phyloP scores from a whole-genome alignment of 2,797 vertebrate species.

The Helicolenus hilgendorfi region DNA sequence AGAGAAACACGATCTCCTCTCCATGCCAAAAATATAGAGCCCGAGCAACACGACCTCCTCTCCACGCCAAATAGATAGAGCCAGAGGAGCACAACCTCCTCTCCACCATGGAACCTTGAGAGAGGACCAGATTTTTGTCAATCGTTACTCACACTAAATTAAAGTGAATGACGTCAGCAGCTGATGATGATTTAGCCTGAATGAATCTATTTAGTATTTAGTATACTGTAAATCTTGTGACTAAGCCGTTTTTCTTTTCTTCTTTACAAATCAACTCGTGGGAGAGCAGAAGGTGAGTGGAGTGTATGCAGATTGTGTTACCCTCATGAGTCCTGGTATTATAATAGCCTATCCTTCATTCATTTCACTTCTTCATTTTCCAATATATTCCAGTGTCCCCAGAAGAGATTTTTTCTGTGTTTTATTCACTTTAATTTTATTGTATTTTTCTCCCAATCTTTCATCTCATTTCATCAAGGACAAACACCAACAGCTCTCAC shows the following conservation, averaged over 20 bases:
- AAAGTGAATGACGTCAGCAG: not conserved
- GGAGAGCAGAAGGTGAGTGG: slow-evolving; percentile 87
- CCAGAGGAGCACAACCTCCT: too few species aligned
- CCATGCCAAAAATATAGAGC: too few species aligned
- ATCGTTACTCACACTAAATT: slow-evolving; percentile 1
- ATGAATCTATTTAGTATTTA: slow-evolving; percentile 11
- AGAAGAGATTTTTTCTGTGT: not conserved
- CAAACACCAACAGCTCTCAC: slow-evolving; percentile 37
- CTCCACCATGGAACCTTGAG: too few species aligned
- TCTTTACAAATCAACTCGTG: slow-evolving; percentile 34
- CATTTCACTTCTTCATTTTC: slow-evolving; percentile 44
- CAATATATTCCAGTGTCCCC: slow-evolving; percentile 8
- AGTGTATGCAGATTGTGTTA: not conserved
- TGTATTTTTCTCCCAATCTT: slow-evolving; percentile 52
- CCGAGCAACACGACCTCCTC: fast-evolving
- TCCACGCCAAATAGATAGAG: too few species aligned
- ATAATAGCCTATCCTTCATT: slow-evolving; percentile 25
- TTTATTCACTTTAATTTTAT: slow-evolving; percentile 50
- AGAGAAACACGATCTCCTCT: too few species aligned
- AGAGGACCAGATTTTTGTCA: too few species aligned
- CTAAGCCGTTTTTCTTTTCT: slow-evolving; percentile 8
- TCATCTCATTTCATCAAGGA: slow-evolving; percentile 65
- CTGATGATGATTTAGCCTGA: slow-evolving; percentile 4
- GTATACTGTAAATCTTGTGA: slow-evolving; percentile 7
- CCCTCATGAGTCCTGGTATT: slow-evolving; percentile 6